Conservation (phyloP, 2,113 vertebrate species). For the Thomomys bottae region DNA sequence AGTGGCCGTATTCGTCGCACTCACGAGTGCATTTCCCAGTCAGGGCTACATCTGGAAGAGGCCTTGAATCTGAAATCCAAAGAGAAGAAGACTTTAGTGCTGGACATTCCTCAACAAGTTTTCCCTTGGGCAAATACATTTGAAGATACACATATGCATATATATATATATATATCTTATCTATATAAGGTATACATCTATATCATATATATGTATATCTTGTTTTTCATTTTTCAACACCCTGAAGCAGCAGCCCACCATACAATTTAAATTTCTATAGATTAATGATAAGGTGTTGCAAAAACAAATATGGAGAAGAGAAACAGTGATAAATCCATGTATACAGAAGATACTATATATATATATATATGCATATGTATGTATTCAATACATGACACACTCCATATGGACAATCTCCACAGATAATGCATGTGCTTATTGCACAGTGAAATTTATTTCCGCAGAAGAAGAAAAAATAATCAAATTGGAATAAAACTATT, state of each 20-base stretch:
- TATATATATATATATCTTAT: too few species aligned
- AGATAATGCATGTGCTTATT: background rate
- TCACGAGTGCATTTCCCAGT: constrained; percentile 99
- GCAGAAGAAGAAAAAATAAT: background rate
- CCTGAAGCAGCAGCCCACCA: background rate
- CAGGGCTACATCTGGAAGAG: constrained; percentile 99
- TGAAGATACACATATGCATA: too few species aligned
- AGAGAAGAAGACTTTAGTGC: constrained; percentile 65
- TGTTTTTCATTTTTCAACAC: background rate
- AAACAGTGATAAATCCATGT: constrained; percentile 2
- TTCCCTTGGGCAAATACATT: background rate
- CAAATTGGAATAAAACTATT: background rate
- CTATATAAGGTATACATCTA: too few species aligned
- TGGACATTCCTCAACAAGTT: background rate
- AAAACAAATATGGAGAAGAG: background rate
- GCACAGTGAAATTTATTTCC: background rate
- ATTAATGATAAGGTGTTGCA: constrained; percentile 69
- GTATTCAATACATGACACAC: background rate
- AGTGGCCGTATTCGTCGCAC: constrained; percentile 99
- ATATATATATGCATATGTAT: background rate
- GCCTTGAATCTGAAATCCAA: constrained; percentile 94
- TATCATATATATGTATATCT: too few species aligned
- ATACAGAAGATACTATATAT: background rate
- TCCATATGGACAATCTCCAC: background rate
- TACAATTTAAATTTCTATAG: background rate